A percentile compares a stretch with the other conserved stretches of the same genome.
Evolutionary conservation across 2,797 vertebrate species (phyloP).

Genomic region (Erpetoichthys calabaricus): DNA sequence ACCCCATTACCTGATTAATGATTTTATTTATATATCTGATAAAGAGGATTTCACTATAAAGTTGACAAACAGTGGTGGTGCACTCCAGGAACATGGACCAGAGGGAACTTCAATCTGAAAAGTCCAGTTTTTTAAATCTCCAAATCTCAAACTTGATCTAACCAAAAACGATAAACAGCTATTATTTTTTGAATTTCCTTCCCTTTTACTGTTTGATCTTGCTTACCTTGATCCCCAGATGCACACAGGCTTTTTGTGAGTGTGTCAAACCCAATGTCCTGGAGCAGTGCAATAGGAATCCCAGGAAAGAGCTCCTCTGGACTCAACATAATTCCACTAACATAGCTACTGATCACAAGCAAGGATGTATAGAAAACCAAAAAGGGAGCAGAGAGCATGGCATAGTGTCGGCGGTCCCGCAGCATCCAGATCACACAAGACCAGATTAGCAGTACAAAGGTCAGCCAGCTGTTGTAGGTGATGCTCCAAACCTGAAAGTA

Average conservation of each 20-base stretch:
- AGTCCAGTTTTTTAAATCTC: too few species aligned
- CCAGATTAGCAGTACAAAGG: constrained; percentile 56
- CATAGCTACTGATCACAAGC: constrained; percentile 50
- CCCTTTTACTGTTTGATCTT: neutral
- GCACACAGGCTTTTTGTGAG: constrained; percentile 40
- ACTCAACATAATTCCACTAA: constrained; percentile 46
- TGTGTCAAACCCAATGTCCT: constrained; percentile 54
- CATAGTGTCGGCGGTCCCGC: constrained; percentile 43
- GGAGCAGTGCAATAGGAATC: constrained; percentile 39
- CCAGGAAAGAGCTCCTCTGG: constrained; percentile 48
- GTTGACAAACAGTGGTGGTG: too few species aligned
- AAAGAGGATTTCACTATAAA: too few species aligned
- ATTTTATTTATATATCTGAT: too few species aligned
- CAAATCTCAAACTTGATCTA: too few species aligned
- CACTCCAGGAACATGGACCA: too few species aligned
- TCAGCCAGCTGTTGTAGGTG: constrained; percentile 54
- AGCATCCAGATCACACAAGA: constrained; percentile 58
- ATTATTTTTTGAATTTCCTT: too few species aligned
- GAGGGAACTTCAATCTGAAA: too few species aligned
- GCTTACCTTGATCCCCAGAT: constrained; percentile 50
- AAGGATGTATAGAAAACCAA: constrained; percentile 56
- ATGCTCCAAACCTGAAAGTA: constrained; percentile 50
- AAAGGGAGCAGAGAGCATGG: constrained; percentile 66
- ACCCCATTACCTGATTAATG: neutral
- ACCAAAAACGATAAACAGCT: too few species aligned